Evolutionary conservation across 2,797 vertebrate species (phyloP), one percentile per base, ranked within the genome.

Genomic region (Danio jaintianensis): DNA sequence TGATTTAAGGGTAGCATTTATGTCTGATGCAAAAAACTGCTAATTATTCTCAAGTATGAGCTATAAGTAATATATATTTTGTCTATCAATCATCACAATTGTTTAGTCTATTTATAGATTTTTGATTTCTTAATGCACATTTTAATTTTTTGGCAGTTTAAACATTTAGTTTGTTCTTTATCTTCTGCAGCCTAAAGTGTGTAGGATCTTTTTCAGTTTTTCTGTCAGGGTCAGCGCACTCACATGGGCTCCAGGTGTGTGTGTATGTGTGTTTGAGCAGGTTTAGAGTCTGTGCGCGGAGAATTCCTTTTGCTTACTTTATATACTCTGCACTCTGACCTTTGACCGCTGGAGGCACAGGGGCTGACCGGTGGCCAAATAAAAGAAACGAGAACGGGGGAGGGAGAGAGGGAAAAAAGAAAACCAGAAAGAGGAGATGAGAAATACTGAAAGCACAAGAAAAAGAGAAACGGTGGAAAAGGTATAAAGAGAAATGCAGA

Each of bases 231-330:
- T 73, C 52, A 36, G 7, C 10, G 0, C 68, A n/a, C 69, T 66
- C 80, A 72, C 69, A 68, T 78, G 70, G 53, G 55, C 40, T 38
- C 76, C 69, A 56, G 63, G 76, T 78, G 64, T 75, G 61, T 50
- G 50, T 36, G 13, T 63, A 4, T 53, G 50, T 71, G 58, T 12
- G 52, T 80, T 45, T 73, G 69, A 56, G 61, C 16, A 16, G 59
- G 69, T 80, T 80, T 73, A 66, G 78, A 48, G 69, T 56, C 69
- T 66, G 20, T 2, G 58, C n/a, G 78, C 2, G 72, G 78, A 90
- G 91, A 92, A 94, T 92, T 93, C 91, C 87, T 88, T 82, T 88
- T 86, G 86, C 91, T 90, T 89, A 88, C 87, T 83, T 83, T 91
- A 86, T 81, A 83, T 90, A 67, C 68, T 68, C 82, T 75, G 73